A percentile compares a stretch with the other conserved stretches of the same genome.
Evolutionary conservation across 2,888 invertebrate genomes (phyloP).

Genomic region (Tenthredo mesomela): DNA sequence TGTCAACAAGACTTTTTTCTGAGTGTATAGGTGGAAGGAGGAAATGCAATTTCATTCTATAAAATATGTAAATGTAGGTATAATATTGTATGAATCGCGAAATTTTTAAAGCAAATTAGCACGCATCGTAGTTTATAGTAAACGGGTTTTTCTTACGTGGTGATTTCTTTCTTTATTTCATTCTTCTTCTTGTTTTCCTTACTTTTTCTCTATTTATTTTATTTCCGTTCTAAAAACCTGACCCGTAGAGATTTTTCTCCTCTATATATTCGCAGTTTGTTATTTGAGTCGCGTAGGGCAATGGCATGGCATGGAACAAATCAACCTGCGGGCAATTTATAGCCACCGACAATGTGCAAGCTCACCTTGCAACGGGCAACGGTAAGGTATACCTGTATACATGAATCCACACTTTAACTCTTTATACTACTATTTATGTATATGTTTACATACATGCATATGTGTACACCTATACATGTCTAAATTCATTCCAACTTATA

Average conservation of each 20-base stretch:
- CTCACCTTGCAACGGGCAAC: conserved; percentile 58
- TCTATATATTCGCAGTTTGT: conserved; percentile 10
- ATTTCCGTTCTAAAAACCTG: conserved; percentile 9
- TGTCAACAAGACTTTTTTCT: no score
- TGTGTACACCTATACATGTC: background rate
- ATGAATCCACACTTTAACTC: conserved; percentile 25
- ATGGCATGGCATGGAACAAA: conserved; percentile 41
- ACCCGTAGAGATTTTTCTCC: conserved; percentile 17
- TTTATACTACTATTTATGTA: background rate
- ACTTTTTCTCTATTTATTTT: background rate
- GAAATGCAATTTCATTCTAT: background rate
- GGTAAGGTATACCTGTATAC: conserved; percentile 2
- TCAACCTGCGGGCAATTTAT: conserved; percentile 58
- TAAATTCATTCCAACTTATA: background rate
- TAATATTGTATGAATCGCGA: background rate
- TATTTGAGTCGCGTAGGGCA: conserved; percentile 47
- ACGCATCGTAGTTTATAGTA: background rate
- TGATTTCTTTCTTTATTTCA: background rate
- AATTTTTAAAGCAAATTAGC: conserved; percentile 19
- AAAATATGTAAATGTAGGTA: background rate
- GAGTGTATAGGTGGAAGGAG: no score
- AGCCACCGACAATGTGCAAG: conserved; percentile 61
- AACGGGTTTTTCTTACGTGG: conserved; percentile 9
- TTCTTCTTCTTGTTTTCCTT: background rate
- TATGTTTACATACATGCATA: background rate